A percentile compares a stretch with the other conserved stretches of the same genome.
Conservation (phyloP, 2,113 vertebrate genomes). For the Orycteropus afer region DNA sequence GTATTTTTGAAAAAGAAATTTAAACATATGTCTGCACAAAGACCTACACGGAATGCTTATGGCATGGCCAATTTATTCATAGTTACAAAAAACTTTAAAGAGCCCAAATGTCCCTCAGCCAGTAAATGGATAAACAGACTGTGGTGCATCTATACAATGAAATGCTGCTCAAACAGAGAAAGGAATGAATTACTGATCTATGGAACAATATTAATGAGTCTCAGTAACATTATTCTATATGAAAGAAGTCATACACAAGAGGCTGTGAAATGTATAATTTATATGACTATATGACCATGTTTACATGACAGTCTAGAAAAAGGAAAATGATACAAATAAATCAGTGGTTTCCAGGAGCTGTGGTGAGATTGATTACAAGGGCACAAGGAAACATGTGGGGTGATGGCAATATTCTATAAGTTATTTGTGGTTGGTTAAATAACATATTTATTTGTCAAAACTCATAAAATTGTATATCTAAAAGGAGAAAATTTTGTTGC, state of each 20-base stretch:
- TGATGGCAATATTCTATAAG: neutral
- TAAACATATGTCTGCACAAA: neutral
- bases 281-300: neutral
- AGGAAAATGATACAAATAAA: slow-evolving; percentile 4
- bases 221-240: neutral
- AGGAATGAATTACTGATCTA: neutral
- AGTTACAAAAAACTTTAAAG: slow-evolving; percentile 26
- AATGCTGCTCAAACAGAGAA: neutral
- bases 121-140: no score
- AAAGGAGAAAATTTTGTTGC: neutral
- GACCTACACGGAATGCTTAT: neutral
- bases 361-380: neutral
- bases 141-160: neutral
- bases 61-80: slow-evolving; percentile 7
- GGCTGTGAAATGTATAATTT: neutral
- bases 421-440: neutral
- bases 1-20: slow-evolving; percentile 34
- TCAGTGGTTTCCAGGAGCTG: neutral
- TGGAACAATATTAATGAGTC: neutral
- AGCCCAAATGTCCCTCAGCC: neutral
- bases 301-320: neutral
- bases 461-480: no score
- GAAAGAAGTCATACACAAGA: neutral
- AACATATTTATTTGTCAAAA: neutral
- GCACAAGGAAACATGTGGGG: neutral